phyloP scores from a whole-genome alignment of 2,797 vertebrate species.

The Poecile montanus region DNA sequence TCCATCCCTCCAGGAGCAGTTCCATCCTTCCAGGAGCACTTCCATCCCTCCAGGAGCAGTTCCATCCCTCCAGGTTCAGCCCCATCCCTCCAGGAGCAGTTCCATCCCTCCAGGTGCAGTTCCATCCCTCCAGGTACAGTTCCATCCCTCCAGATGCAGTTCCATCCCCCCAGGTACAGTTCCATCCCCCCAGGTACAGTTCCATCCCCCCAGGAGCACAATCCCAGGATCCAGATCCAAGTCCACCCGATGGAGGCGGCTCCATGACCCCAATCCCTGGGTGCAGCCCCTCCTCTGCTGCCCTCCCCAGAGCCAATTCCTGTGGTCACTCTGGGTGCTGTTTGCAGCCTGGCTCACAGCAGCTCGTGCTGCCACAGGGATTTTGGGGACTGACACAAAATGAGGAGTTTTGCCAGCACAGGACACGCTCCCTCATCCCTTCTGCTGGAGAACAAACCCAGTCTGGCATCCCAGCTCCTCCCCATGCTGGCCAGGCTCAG shows the following conservation, averaged over 20 bases:
- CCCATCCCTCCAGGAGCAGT: too few relatives aligned
- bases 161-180: too few relatives aligned
- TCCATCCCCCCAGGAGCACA: not conserved
- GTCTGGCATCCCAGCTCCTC: accelerated
- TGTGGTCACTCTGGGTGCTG: accelerated
- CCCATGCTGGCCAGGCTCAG: not conserved
- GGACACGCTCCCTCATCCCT: not conserved
- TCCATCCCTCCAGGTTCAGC: too few relatives aligned
- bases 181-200: too few relatives aligned
- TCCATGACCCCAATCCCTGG: not conserved
- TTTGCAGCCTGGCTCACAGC: not conserved
- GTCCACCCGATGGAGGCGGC: accelerated
- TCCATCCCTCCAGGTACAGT: too few relatives aligned
- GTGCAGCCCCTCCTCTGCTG: not conserved
- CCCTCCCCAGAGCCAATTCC: accelerated
- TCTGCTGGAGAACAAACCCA: not conserved
- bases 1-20: too few relatives aligned
- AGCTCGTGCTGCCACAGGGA: not conserved
- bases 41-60: too few relatives aligned
- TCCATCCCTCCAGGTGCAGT: too few relatives aligned
- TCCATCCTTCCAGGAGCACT: too few relatives aligned
- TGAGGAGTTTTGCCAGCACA: accelerated
- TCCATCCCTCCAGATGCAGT: too few relatives aligned
- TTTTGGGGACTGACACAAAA: not conserved
- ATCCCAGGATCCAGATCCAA: accelerated